Percentiles rank a stretch among this genome's conserved stretches.
phyloP scores from a whole-genome alignment of 2,797 vertebrate genomes.

The Propithecus deckenii region DNA sequence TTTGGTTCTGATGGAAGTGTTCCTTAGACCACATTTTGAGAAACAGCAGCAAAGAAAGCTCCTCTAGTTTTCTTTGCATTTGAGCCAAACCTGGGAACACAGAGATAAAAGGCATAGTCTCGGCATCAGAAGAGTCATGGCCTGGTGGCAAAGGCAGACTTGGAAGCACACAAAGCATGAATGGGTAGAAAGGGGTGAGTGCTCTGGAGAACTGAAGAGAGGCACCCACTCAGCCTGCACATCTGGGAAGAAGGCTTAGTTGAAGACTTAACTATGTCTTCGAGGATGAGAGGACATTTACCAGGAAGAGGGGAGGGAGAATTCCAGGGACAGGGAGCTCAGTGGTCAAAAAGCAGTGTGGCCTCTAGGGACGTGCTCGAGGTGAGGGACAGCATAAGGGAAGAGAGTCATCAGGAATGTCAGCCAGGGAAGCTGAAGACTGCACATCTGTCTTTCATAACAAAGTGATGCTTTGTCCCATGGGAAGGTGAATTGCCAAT shows the following conservation, averaged over 20 bases:
- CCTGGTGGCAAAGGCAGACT: neutral
- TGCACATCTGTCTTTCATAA: neutral
- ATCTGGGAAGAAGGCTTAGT: fast-evolving
- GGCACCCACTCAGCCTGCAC: neutral
- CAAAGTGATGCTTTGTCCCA: neutral
- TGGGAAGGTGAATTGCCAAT: neutral
- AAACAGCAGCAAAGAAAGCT: neutral
- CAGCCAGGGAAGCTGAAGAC: fast-evolving
- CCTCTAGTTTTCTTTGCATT: neutral
- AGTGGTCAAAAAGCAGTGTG: neutral
- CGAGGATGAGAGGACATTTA: neutral
- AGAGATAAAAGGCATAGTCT: neutral
- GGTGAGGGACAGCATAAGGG: neutral
- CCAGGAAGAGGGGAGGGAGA: neutral
- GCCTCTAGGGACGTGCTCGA: neutral
- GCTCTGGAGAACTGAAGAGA: neutral
- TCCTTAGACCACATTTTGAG: neutral
- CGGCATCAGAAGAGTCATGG: neutral
- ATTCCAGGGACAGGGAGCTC: neutral
- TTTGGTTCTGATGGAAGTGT: neutral
- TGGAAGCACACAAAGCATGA: neutral
- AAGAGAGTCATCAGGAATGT: neutral
- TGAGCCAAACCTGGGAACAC: neutral
- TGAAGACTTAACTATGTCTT: neutral
- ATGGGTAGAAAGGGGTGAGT: neutral